A percentile compares a stretch with the other conserved stretches of the same genome.
Evolutionary conservation across 2,113 vertebrate species (phyloP).

Genomic region (Donacobius atricapilla): DNA sequence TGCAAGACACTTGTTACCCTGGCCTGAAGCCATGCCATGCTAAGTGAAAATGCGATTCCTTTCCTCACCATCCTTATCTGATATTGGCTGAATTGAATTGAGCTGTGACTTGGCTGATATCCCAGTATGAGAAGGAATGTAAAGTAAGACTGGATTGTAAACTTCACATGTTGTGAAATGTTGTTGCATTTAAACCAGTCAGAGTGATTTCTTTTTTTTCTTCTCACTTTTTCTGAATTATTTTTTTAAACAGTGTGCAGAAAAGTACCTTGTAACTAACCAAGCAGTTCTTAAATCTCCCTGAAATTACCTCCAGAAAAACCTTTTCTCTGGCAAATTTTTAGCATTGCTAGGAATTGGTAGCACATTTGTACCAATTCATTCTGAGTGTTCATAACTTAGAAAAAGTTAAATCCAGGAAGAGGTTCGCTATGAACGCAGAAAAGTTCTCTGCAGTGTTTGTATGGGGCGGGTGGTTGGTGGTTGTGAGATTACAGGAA

Average conservation of each 20-base stretch:
- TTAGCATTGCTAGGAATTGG: background rate
- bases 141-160: background rate
- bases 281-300: background rate
- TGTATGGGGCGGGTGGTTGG: background rate
- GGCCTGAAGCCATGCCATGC: background rate
- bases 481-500: background rate
- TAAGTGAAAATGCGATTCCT: accelerated
- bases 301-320: background rate
- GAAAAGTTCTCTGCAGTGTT: background rate
- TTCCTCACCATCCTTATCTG: background rate
- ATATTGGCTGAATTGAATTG: accelerated
- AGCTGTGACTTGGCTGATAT: background rate
- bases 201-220: background rate
- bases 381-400: background rate
- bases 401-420: background rate
- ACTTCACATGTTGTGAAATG: background rate
- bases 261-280: background rate
- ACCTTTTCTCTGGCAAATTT: background rate
- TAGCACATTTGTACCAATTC: background rate
- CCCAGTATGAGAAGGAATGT: background rate
- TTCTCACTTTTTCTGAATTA: accelerated
- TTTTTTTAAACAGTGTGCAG: background rate
- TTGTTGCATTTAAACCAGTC: background rate
- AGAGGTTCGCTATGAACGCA: background rate
- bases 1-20: background rate